Percentiles rank a stretch among this genome's conserved stretches.
Evolutionary conservation across 1,140 invertebrate species (phyloP).

Genomic region (Lepidurus packardi): DNA sequence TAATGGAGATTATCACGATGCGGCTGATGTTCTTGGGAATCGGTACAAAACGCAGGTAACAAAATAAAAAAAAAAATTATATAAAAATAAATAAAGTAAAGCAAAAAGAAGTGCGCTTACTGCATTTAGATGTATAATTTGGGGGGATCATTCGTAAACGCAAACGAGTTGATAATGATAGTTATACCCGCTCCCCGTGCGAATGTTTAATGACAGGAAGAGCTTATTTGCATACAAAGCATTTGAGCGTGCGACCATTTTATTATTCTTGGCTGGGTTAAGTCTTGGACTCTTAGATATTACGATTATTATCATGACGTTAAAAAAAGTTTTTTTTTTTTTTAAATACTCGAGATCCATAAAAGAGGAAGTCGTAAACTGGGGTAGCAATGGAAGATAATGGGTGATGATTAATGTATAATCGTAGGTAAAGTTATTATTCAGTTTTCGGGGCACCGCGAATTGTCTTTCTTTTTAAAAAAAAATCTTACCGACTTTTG

Average conservation of each 20-base stretch:
- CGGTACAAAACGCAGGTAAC: slow-evolving; percentile 2
- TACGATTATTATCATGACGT: background rate
- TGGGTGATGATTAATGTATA: slow-evolving; percentile 12
- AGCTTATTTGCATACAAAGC: slow-evolving; percentile 22
- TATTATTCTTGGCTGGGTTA: background rate
- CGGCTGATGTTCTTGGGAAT: background rate
- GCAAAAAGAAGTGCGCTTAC: background rate
- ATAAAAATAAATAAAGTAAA: background rate
- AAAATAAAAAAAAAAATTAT: background rate
- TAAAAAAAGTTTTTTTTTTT: background rate
- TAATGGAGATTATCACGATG: slow-evolving; percentile 2
- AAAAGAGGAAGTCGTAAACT: slow-evolving; percentile 10
- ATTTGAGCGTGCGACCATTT: slow-evolving; percentile 21
- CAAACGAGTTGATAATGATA: slow-evolving; percentile 21
- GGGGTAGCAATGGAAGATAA: slow-evolving; percentile 14
- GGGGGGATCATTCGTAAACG: slow-evolving; percentile 8
- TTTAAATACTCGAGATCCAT: slow-evolving; percentile 1
- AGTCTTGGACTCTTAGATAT: slow-evolving; percentile 2
- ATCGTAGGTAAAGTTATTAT: slow-evolving; percentile 19
- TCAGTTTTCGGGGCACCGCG: no score
- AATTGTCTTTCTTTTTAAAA: background rate
- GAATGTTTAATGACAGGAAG: slow-evolving; percentile 19
- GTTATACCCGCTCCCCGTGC: slow-evolving; percentile 12
- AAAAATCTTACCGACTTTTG: background rate
- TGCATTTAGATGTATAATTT: slow-evolving; percentile 16